These are phyloP conservation scores for Nasonovia ribisnigri DNA, from an alignment of 2,888 invertebrate genomes.

Conservation along the genomic window DNA sequence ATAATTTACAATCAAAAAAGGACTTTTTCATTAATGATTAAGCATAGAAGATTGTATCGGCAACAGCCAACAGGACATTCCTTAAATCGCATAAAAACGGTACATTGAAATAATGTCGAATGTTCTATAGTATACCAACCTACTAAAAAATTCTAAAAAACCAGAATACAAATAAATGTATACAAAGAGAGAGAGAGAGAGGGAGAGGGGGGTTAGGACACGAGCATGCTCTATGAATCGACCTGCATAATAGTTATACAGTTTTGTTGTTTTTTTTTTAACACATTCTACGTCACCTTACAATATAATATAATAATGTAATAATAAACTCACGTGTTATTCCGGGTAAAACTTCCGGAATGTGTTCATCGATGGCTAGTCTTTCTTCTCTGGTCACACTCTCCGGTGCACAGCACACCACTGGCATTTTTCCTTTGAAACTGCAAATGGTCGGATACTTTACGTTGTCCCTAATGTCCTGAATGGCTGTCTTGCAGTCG, in stretches of 20 bases:
- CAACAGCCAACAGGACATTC: no score
- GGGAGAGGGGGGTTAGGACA: neutral
- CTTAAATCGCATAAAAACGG: no score
- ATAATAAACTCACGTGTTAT: slow-evolving; percentile 32
- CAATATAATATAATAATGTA: neutral
- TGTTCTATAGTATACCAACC: neutral
- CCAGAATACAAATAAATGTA: neutral
- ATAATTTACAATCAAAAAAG: no score
- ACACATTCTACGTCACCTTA: neutral
- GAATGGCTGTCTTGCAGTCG: slow-evolving; percentile 54
- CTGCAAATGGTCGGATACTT: slow-evolving; percentile 56
- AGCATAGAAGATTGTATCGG: no score
- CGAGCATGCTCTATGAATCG: neutral
- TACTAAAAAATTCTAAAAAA: neutral
- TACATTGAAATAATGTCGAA: no score
- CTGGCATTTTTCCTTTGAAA: slow-evolving; percentile 56
- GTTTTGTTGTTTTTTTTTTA: no score
- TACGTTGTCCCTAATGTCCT: slow-evolving; percentile 49
- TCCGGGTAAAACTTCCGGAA: neutral
- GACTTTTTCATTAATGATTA: no score
- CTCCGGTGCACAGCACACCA: slow-evolving; percentile 56
- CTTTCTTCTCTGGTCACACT: slow-evolving; percentile 27
- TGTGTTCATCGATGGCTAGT: neutral
- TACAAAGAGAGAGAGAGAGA: neutral
- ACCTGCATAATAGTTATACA: neutral